These are phyloP conservation scores for Drosophila pruinosa DNA, from an alignment of 1,140 invertebrate species.

Conservation along the genomic window DNA sequence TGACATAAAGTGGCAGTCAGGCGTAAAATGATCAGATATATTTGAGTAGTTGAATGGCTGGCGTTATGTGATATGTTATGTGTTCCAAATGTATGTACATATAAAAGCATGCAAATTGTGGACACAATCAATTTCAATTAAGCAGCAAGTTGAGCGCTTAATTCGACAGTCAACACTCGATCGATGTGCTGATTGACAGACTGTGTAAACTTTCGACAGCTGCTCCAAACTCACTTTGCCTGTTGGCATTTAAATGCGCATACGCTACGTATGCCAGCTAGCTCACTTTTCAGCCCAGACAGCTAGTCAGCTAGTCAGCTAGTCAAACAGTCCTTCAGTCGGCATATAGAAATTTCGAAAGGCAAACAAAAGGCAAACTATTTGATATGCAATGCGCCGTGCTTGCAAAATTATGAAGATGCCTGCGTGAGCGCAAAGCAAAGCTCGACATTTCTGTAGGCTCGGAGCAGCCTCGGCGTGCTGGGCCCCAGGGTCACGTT, in stretches of 20 bases:
- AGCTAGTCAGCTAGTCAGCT: neutral
- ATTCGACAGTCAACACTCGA: constrained; percentile 29
- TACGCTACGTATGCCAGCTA: constrained; percentile 28
- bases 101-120: constrained; percentile 6
- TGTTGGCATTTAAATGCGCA: constrained; percentile 34
- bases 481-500: constrained; percentile 21
- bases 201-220: constrained; percentile 39
- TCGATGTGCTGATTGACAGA: constrained; percentile 32
- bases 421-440: constrained; percentile 1
- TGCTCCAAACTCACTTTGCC: neutral
- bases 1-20: neutral
- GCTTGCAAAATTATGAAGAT: constrained; percentile 54
- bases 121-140: constrained; percentile 46
- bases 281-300: too few relatives aligned
- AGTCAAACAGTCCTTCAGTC: neutral
- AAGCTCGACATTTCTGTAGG: constrained; percentile 14
- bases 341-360: constrained; percentile 17
- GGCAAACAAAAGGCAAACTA: constrained; percentile 33
- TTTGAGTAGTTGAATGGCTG: neutral
- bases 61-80: too few relatives aligned
- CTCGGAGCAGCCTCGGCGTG: constrained; percentile 18
- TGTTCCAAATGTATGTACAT: neutral
- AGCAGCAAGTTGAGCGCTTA: constrained; percentile 25
- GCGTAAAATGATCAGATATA: neutral
- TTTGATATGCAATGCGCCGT: constrained; percentile 56